phyloP scores from a whole-genome alignment of 2,888 invertebrate species.

The Drosophila diplacantha region DNA sequence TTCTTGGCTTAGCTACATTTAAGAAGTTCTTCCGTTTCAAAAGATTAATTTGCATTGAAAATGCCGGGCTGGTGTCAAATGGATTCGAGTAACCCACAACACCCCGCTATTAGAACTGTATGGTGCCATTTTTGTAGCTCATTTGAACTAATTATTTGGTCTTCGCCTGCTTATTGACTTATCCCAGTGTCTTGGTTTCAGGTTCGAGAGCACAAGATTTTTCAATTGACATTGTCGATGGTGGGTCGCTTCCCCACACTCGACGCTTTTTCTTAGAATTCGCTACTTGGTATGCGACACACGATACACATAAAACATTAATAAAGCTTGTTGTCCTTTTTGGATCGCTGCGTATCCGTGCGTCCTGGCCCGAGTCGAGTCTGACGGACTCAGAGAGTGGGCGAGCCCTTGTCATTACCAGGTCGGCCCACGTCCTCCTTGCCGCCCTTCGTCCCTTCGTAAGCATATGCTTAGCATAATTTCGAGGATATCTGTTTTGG shows the following conservation, averaged over 20 bases:
- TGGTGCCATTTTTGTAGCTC: slow-evolving; percentile 58
- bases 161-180: slow-evolving; percentile 63
- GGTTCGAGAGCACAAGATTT: slow-evolving; percentile 47
- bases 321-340: slow-evolving; percentile 73
- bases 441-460: slow-evolving; percentile 17
- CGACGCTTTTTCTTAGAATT: not conserved
- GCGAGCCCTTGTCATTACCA: slow-evolving; percentile 67
- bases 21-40: not conserved
- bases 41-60: too few species aligned
- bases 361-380: slow-evolving; percentile 16
- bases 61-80: not conserved
- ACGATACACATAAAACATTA: slow-evolving; percentile 71
- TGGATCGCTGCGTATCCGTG: slow-evolving; percentile 54
- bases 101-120: slow-evolving; percentile 26
- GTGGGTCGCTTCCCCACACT: slow-evolving; percentile 15
- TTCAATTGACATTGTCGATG: slow-evolving; percentile 68
- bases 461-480: slow-evolving; percentile 70
- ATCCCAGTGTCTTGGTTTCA: slow-evolving; percentile 6
- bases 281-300: slow-evolving; percentile 66
- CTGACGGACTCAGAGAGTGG: slow-evolving; percentile 9
- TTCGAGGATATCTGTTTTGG: slow-evolving; percentile 44
- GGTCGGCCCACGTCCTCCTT: slow-evolving; percentile 44
- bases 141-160: slow-evolving; percentile 70
- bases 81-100: slow-evolving; percentile 8
- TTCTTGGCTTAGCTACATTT: not conserved